Evolutionary conservation across 2,888 invertebrate genomes (phyloP), one percentile per base, ranked within the genome.

Genomic region (Aleiodes testaceus): DNA sequence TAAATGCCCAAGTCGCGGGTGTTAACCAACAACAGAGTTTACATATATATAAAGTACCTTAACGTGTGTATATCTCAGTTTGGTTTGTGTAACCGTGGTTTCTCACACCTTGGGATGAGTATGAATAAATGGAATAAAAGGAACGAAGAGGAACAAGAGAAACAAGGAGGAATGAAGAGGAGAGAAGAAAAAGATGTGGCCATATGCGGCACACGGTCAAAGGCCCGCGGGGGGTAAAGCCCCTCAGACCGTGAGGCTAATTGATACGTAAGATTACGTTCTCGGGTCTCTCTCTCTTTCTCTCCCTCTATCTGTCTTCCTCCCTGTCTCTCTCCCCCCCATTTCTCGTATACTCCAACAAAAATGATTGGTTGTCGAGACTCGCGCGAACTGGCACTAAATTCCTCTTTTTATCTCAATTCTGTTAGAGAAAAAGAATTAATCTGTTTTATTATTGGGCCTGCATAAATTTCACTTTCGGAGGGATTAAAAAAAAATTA

Each of bases 221-320:
- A 87, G 87, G 86, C 85, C 87, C 86, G 85, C 87, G 84, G 87
- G 87, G 87, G 87, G 87, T 86, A 85, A 82, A 80, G 81, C 84
- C 77, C 83, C 81, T 83, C 82, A 84, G 85, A 85, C 84, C 83
- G 84, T 83, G 84, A 82, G 84, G 84, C 87, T 87, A 87, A 87
- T 87, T 87, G 87, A 87, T 87, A 87, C 87, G 86, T 87, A 86
- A 86, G 86, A 87, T 86, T 86, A 86, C 85, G 83, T 85, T 85
- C 81, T 75, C 72, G 74, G 77, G 76, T 79, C 81, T 76, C 52
- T 42, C 66, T 36, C 65, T 47, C 55, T 36, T 49, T n/a, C 44
- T 65, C 22, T 45, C 45, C 12, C 14, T 45, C 30, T 20, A n/a
- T n/a, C n/a, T n/a, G n/a, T n/a, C n/a, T n/a, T n/a, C n/a, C 55